These are phyloP conservation scores for Tauraco hartlaubi DNA, from an alignment of 2,797 vertebrate species.

Conservation along the genomic window DNA sequence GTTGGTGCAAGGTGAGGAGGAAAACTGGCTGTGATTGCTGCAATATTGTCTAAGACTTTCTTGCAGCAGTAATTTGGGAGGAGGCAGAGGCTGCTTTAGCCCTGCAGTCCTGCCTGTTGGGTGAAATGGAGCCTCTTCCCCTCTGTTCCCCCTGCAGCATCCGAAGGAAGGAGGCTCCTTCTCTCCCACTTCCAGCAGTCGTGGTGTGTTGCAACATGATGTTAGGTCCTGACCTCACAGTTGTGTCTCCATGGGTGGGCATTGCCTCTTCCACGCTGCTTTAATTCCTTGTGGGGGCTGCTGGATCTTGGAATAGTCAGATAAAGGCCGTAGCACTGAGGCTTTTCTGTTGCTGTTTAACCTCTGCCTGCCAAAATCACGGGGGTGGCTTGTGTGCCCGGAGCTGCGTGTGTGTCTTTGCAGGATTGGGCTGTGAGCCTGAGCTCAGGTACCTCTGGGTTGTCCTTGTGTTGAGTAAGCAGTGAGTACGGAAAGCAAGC, in stretches of 20 bases:
- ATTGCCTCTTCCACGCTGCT: background rate
- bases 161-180: background rate
- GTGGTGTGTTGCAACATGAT: fast-evolving
- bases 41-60: fast-evolving
- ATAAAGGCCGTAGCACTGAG: background rate
- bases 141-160: background rate
- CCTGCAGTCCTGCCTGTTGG: fast-evolving
- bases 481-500: background rate
- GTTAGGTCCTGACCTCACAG: background rate
- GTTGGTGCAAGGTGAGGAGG: background rate
- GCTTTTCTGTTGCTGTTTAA: background rate
- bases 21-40: background rate
- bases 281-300: background rate
- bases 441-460: background rate
- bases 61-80: background rate
- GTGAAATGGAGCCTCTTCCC: background rate
- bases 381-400: fast-evolving
- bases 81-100: background rate
- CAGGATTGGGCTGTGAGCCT: fast-evolving
- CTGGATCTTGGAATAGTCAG: background rate
- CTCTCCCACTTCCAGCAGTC: background rate
- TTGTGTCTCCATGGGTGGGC: background rate
- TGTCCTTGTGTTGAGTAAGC: background rate
- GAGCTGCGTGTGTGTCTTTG: background rate
- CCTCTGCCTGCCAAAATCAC: fast-evolving